Conservation (phyloP, 1,140 invertebrate species). For the Rhagoletis pomonella region DNA sequence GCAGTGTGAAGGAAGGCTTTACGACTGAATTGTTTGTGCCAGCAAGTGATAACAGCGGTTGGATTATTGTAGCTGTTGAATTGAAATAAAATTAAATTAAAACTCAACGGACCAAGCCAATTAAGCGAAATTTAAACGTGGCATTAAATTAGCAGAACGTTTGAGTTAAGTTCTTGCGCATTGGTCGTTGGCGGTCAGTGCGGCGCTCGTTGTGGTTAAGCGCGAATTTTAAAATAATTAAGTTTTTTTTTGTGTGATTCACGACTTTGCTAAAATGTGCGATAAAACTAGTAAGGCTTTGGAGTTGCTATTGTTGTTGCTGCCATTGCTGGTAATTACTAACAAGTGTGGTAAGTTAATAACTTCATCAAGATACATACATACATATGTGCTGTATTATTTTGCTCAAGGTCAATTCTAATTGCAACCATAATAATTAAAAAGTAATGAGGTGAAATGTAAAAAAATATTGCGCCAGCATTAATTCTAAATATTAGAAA, state of each 20-base stretch:
- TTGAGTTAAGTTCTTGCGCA: no score
- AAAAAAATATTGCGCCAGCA: no score
- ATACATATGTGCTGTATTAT: neutral
- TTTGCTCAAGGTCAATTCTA: neutral
- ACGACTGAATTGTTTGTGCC: constrained; percentile 8
- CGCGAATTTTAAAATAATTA: no score
- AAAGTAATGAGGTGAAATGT: no score
- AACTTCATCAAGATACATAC: neutral
- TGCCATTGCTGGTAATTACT: neutral
- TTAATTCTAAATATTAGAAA: no score
- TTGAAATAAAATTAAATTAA: constrained; percentile 23
- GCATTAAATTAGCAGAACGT: neutral
- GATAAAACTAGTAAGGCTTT: neutral
- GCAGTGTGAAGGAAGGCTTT: neutral
- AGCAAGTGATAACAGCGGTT: neutral
- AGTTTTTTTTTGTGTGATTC: no score
- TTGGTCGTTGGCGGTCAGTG: no score
- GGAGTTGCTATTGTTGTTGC: neutral
- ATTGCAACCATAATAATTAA: neutral
- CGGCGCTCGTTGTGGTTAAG: no score
- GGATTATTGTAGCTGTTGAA: constrained; percentile 22
- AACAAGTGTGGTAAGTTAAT: constrained; percentile 27
- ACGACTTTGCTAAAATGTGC: neutral
- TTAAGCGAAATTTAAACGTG: neutral
- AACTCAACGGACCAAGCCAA: neutral